Conservation (phyloP, 2,797 vertebrate genomes). For the Potorous gilbertii region DNA sequence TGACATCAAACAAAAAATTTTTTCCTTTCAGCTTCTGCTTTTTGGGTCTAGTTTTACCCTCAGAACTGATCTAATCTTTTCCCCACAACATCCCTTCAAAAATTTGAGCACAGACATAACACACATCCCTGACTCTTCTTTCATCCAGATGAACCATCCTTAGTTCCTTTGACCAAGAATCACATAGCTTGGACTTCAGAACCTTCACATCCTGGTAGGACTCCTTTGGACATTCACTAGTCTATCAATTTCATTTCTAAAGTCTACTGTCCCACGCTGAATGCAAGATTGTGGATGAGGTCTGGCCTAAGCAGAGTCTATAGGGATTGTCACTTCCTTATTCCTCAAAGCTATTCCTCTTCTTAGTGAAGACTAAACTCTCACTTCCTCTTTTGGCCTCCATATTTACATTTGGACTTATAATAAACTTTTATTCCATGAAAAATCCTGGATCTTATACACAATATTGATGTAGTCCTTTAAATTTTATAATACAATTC, state of each 20-base stretch:
- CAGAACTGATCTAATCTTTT: neutral
- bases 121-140: neutral
- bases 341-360: neutral
- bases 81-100: neutral
- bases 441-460: neutral
- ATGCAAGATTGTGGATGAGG: neutral
- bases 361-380: neutral
- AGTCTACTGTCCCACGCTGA: neutral
- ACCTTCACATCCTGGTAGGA: neutral
- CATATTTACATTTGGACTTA: neutral
- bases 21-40: neutral
- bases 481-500: neutral
- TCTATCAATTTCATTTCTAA: neutral
- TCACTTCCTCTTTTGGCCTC: neutral
- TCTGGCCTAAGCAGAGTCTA: neutral
- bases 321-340: neutral
- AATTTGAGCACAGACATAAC: neutral
- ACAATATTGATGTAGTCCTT: neutral
- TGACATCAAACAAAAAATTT: neutral
- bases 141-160: neutral
- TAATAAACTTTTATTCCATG: neutral
- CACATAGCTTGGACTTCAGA: neutral
- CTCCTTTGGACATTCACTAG: neutral
- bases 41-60: neutral
- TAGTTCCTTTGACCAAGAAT: neutral